These are phyloP conservation scores for Eulemur macaco DNA, from an alignment of 2,113 vertebrate genomes.

Conservation along the genomic window DNA sequence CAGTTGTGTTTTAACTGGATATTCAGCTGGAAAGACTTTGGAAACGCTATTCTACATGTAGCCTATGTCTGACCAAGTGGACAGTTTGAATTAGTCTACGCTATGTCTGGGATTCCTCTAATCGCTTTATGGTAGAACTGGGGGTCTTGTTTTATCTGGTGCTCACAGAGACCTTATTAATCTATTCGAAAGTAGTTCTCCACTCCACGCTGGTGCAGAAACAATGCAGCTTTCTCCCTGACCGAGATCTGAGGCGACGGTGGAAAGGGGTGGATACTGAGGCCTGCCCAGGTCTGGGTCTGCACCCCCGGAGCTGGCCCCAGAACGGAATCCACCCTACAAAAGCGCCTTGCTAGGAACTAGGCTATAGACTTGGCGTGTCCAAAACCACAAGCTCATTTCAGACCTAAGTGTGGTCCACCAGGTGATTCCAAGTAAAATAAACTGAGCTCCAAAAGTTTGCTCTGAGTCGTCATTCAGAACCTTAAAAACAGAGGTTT, in stretches of 20 bases:
- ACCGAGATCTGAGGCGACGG: neutral
- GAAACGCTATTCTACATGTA: neutral
- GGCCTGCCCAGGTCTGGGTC: neutral
- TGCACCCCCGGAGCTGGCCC: neutral
- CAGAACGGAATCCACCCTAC: neutral
- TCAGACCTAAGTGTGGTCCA: slow-evolving; percentile 53
- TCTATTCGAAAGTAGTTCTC: neutral
- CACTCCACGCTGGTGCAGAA: accelerated
- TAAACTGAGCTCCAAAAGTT: slow-evolving; percentile 12
- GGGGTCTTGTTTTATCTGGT: neutral
- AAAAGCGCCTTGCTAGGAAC: slow-evolving; percentile 37
- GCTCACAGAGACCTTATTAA: neutral
- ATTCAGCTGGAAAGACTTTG: neutral
- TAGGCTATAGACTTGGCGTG: neutral
- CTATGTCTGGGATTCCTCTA: neutral
- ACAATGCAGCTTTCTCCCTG: neutral
- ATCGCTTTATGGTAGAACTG: neutral
- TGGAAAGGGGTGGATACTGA: neutral
- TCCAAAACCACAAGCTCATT: slow-evolving; percentile 53
- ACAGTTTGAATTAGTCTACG: neutral
- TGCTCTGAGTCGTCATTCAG: slow-evolving; percentile 43
- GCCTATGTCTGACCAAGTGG: neutral
- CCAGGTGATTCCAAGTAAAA: slow-evolving; percentile 66
- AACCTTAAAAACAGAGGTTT: slow-evolving; percentile 53
- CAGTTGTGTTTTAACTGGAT: neutral